Base-by-base conservation (phyloP, 2,797 vertebrate species). In the Urosaurus nigricauda region DNA sequence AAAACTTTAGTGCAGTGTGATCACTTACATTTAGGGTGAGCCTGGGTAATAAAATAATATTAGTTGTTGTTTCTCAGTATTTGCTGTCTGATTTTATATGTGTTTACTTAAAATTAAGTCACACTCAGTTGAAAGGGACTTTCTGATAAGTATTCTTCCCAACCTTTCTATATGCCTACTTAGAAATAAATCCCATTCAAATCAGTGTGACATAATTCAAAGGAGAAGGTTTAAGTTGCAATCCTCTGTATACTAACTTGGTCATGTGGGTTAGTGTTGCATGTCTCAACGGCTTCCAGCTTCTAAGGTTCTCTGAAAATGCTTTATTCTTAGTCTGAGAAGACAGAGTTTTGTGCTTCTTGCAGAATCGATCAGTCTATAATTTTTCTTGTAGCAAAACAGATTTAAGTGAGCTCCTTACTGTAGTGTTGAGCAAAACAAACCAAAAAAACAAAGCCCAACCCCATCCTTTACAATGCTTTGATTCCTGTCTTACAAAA, bases 231-330 rank as follows among this genome's bases (percentile, higher is more conserved):
- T 79, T 85, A 71, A 60, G n/a, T 29, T 79, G 37, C 29, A 73
- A 29, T 43, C 26, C 26, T 43, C 4, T 16, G 11, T 26, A 43
- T 13, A n/a, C 75, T 89, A 88, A 81, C 43, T 35, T 93, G 91
- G 87, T 40, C 3, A 12, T 86, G 37, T 90, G 83, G 24, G 83
- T 91, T 88, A 63, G 79, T 58, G 47, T 65, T 83, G 70, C 88
- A 92, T 94, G 87, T 82, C 79, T 83, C 93, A 90, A 63, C 86
- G 87, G 83, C 92, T 93, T 91, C 9, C 86, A 77, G 86, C 80
- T 81, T 85, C 13, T 80, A 78, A 89, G 84, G 12, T 89, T 94
- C 85, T 92, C 51, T 91, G 0, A 87, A 91, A 65, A 79, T 93
- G 35, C 60, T 53, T 79, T 85, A 93, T 92, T 70, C 83, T 92